Evolutionary conservation across 2,888 invertebrate species (phyloP).

Genomic region (Philhelius pedissequus): DNA sequence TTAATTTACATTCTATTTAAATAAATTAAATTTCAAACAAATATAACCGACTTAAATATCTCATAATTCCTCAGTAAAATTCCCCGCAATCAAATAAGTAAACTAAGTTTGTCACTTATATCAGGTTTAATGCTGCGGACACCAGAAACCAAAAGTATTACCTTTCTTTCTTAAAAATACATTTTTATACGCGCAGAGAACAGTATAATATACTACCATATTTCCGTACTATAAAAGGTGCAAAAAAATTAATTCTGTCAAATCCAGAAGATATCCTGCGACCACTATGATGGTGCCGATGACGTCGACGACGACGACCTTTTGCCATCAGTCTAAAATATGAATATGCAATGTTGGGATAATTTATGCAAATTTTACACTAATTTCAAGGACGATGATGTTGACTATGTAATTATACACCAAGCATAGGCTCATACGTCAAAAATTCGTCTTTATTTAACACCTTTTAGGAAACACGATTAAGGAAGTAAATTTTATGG

Average conservation of each 20-base stretch:
- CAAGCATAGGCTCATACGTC: slow-evolving; percentile 34
- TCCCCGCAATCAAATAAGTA: slow-evolving; percentile 5
- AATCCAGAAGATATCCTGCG: slow-evolving; percentile 5
- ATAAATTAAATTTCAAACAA: too few relatives aligned
- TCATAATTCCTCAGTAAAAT: slow-evolving; percentile 25
- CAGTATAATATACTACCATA: slow-evolving; percentile 14
- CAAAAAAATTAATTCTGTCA: background rate
- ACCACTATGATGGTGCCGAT: background rate
- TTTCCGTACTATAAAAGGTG: background rate
- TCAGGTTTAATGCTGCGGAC: slow-evolving; percentile 72
- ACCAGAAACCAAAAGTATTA: slow-evolving; percentile 76
- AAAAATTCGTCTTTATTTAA: background rate
- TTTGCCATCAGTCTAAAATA: slow-evolving; percentile 66
- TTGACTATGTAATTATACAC: slow-evolving; percentile 11
- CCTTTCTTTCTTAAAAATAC: slow-evolving; percentile 26
- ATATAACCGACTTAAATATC: background rate
- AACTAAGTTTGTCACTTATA: slow-evolving; percentile 70
- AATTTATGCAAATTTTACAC: slow-evolving; percentile 79
- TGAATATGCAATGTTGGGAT: slow-evolving; percentile 79
- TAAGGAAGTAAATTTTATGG: slow-evolving; percentile 47
- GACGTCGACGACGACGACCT: background rate
- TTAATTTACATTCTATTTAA: too few relatives aligned
- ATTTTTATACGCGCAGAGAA: slow-evolving; percentile 60
- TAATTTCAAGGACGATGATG: slow-evolving; percentile 74
- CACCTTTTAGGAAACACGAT: slow-evolving; percentile 37